Conservation (phyloP, 2,888 invertebrate genomes). For the Limnephilus rhombicus region DNA sequence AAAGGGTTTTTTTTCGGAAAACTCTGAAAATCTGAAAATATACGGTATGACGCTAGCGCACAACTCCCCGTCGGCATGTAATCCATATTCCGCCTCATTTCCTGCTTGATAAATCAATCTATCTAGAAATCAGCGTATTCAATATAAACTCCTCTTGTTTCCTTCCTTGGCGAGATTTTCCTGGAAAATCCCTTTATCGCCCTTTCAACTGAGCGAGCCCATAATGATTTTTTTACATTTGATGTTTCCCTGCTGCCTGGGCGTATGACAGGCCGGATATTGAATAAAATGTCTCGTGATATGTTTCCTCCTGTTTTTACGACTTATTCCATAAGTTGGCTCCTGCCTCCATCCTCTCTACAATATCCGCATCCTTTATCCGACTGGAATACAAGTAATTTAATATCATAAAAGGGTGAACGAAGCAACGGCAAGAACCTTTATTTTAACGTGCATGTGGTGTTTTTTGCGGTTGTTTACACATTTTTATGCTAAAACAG, state of each 20-base stretch:
- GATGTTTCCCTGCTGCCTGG: constrained; percentile 30
- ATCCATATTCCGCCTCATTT: background rate
- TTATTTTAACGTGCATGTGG: constrained; percentile 7
- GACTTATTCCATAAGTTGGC: constrained; percentile 47
- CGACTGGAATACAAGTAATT: constrained; percentile 44
- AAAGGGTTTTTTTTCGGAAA: background rate
- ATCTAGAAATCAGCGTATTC: constrained; percentile 28
- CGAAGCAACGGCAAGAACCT: constrained; percentile 4
- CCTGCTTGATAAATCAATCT: constrained; percentile 27
- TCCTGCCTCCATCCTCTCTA: constrained; percentile 35
- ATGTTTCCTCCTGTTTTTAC: constrained; percentile 53
- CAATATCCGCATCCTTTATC: constrained; percentile 48
- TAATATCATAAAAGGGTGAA: constrained; percentile 42
- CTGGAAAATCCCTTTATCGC: constrained; percentile 19
- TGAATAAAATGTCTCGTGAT: constrained; percentile 50
- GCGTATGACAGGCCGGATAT: constrained; percentile 50
- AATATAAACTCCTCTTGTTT: constrained; percentile 16
- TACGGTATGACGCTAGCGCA: background rate
- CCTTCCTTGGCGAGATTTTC: constrained; percentile 8
- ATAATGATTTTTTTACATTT: constrained; percentile 42
- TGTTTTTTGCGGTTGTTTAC: background rate
- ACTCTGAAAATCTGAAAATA: background rate
- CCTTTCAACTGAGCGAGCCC: constrained; percentile 25
- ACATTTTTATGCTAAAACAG: background rate
- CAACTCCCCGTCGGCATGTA: background rate